Evolutionary conservation across 1,140 invertebrate genomes (phyloP).

Genomic region (Metaphire vulgaris): DNA sequence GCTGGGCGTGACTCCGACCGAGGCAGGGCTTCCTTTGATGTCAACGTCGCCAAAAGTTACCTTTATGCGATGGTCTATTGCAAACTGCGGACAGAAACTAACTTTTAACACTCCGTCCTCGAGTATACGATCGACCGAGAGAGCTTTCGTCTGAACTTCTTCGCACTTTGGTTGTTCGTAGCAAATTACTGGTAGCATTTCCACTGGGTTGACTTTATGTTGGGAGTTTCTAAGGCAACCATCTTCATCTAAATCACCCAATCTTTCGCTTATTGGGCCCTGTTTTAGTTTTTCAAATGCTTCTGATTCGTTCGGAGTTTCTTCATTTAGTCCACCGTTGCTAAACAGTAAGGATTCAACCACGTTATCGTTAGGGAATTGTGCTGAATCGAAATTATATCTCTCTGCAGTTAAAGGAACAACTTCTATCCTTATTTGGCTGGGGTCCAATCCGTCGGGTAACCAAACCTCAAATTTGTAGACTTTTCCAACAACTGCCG

Average conservation of each 20-base stretch:
- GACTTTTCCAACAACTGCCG: not conserved
- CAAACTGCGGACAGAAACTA: not conserved
- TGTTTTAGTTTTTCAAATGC: no score
- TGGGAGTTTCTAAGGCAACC: no score
- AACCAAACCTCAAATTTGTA: slow-evolving; percentile 10
- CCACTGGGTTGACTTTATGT: no score
- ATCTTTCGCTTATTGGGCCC: no score
- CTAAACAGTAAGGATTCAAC: no score
- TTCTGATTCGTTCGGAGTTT: no score
- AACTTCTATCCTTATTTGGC: not conserved
- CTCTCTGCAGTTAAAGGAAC: not conserved
- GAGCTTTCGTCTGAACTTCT: not conserved
- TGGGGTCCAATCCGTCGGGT: not conserved
- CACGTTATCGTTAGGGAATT: no score
- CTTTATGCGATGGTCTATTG: not conserved
- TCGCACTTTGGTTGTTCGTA: no score
- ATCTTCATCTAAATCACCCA: no score
- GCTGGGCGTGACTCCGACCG: slow-evolving; percentile 10
- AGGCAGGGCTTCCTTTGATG: not conserved
- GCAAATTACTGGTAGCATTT: no score
- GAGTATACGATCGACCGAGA: not conserved
- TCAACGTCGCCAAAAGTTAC: not conserved
- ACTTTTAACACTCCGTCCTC: not conserved
- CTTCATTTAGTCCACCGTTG: no score
- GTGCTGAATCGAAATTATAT: no score